phyloP scores from a whole-genome alignment of 2,888 invertebrate species.

The Agrochola lychnidis region DNA sequence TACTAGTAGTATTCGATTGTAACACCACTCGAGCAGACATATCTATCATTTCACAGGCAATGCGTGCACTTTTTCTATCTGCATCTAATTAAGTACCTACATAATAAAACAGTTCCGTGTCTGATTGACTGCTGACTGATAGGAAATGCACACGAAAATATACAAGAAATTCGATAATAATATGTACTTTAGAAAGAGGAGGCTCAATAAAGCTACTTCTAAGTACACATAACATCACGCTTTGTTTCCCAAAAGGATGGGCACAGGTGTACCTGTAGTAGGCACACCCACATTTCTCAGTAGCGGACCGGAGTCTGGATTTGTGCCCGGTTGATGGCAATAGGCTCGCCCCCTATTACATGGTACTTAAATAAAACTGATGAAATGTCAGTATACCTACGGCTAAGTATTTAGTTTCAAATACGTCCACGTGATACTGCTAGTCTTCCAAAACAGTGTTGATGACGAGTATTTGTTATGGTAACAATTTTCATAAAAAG shows the following conservation, averaged over 20 bases:
- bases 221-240: not conserved
- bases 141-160: not conserved
- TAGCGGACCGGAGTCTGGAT: no score
- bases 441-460: not conserved
- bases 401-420: not conserved
- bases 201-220: not conserved
- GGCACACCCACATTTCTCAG: not conserved
- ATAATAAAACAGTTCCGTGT: not conserved
- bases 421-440: not conserved
- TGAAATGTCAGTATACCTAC: not conserved
- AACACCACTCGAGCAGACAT: constrained; percentile 18
- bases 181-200: not conserved
- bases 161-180: not conserved
- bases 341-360: not conserved
- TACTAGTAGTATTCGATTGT: constrained; percentile 16
- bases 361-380: no score
- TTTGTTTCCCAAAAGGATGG: not conserved
- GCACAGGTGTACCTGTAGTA: not conserved
- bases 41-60: constrained; percentile 24
- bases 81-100: no score
- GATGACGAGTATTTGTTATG: not conserved
- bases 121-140: not conserved
- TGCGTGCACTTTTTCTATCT: not conserved
- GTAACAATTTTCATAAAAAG: constrained; percentile 34
- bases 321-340: not conserved